Conservation (phyloP, 2,888 invertebrate genomes). For the Drosophila acutilabella region DNA sequence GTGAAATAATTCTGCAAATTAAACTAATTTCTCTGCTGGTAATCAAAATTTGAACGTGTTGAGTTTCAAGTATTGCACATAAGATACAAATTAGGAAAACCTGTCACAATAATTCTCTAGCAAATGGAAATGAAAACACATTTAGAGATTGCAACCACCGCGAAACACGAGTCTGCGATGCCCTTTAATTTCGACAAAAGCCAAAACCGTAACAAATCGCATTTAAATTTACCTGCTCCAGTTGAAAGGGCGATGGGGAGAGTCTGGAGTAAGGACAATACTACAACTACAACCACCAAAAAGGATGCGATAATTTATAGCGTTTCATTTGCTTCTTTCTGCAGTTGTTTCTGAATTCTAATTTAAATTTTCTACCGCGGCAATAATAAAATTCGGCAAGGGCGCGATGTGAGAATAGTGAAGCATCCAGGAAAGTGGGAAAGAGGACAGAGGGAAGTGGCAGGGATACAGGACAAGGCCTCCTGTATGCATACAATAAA, state of each 20-base stretch:
- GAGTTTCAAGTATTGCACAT: not conserved
- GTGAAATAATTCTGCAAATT: not conserved
- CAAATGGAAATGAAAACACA: slow-evolving; percentile 17
- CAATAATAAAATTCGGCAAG: slow-evolving; percentile 71
- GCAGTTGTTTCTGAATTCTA: slow-evolving; percentile 75
- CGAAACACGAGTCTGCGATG: slow-evolving; percentile 23
- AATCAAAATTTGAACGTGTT: slow-evolving; percentile 13
- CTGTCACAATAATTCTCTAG: slow-evolving; percentile 67
- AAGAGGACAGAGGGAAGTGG: not conserved
- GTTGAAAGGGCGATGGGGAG: slow-evolving; percentile 19
- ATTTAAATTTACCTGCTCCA: slow-evolving; percentile 81
- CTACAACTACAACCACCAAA: slow-evolving; percentile 57
- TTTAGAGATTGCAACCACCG: not conserved
- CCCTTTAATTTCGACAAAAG: slow-evolving; percentile 67
- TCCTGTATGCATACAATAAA: slow-evolving; percentile 49
- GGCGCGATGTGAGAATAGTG: slow-evolving; percentile 17
- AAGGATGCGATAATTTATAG: slow-evolving; percentile 80
- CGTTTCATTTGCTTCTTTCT: slow-evolving; percentile 68
- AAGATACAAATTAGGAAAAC: slow-evolving; percentile 61
- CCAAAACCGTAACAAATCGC: slow-evolving; percentile 82
- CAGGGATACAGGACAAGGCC: slow-evolving; percentile 23
- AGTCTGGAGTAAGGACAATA: slow-evolving; percentile 22
- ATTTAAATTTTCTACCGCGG: slow-evolving; percentile 82
- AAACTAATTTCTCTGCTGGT: slow-evolving; percentile 2
- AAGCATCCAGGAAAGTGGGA: not conserved